A percentile compares a stretch with the other conserved stretches of the same genome.
Evolutionary conservation across 2,888 invertebrate species (phyloP).

Genomic region (Phaonia tiefii): DNA sequence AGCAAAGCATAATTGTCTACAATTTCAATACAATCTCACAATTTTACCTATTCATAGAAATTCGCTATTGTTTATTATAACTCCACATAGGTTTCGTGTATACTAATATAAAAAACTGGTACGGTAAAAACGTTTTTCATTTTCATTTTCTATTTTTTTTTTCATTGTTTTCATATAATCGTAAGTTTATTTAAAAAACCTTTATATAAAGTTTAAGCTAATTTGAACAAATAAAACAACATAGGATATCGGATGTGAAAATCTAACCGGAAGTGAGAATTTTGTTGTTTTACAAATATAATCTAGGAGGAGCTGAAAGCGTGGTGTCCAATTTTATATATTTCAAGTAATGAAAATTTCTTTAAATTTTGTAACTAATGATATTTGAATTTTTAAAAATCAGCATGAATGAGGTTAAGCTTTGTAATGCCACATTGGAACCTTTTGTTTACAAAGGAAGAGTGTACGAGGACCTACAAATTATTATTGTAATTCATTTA

Average conservation of each 20-base stretch:
- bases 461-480: not conserved
- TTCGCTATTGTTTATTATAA: constrained; percentile 14
- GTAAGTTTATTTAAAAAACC: constrained; percentile 38
- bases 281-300: too few species aligned
- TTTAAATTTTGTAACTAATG: not conserved
- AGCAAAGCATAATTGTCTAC: constrained; percentile 62
- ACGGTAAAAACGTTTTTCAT: constrained; percentile 34
- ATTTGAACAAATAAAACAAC: not conserved
- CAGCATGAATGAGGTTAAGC: too few species aligned
- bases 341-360: not conserved
- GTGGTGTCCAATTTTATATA: not conserved
- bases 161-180: not conserved
- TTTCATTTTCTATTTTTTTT: constrained; percentile 1
- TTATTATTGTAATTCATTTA: constrained; percentile 20
- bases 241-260: not conserved
- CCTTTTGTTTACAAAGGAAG: too few species aligned
- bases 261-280: not conserved
- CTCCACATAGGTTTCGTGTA: constrained; percentile 34
- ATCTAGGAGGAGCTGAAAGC: not conserved
- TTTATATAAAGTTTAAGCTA: constrained; percentile 22
- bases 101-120: constrained; percentile 49
- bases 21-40: constrained; percentile 50
- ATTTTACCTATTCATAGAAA: constrained; percentile 6
- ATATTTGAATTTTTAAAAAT: not conserved
- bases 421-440: too few species aligned